Evolutionary conservation across 2,888 invertebrate species (phyloP).

Genomic region (Lasius platythorax): DNA sequence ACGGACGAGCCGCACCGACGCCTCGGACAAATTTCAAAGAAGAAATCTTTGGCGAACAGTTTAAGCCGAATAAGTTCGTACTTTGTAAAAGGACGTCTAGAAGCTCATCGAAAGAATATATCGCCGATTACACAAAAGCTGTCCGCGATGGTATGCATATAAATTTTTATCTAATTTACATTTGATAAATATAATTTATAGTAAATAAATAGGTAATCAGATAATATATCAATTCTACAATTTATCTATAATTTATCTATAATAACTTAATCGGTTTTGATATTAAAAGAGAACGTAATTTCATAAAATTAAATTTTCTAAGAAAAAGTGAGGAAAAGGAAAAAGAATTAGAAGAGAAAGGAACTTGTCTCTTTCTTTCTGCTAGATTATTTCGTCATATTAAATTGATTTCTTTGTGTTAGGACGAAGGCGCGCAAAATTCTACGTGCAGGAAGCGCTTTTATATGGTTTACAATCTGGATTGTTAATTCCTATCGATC

Average conservation of each 20-base stretch:
- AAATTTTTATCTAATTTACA: too few species aligned
- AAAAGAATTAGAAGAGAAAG: not conserved
- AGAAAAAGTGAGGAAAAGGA: not conserved
- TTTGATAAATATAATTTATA: not conserved
- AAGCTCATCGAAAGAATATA: conserved; percentile 16
- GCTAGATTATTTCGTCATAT: not conserved
- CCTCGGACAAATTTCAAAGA: not conserved
- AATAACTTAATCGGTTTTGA: not conserved
- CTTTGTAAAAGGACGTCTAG: not conserved
- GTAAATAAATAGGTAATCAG: too few species aligned
- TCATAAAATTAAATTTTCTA: not conserved
- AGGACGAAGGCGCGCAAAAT: conserved; percentile 56
- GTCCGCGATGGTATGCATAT: conserved; percentile 23
- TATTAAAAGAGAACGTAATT: not conserved
- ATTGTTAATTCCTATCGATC: conserved; percentile 65
- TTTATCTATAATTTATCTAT: not conserved
- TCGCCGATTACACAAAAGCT: conserved; percentile 28
- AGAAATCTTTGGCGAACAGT: too few species aligned
- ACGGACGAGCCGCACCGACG: not conserved
- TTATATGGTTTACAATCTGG: conserved; percentile 68
- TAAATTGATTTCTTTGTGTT: not conserved
- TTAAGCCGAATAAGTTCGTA: not conserved
- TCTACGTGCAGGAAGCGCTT: conserved; percentile 66
- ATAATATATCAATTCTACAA: too few species aligned
- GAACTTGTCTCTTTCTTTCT: not conserved